These are phyloP conservation scores for Cantharis rufa DNA, from an alignment of 2,888 invertebrate species.

Conservation along the genomic window DNA sequence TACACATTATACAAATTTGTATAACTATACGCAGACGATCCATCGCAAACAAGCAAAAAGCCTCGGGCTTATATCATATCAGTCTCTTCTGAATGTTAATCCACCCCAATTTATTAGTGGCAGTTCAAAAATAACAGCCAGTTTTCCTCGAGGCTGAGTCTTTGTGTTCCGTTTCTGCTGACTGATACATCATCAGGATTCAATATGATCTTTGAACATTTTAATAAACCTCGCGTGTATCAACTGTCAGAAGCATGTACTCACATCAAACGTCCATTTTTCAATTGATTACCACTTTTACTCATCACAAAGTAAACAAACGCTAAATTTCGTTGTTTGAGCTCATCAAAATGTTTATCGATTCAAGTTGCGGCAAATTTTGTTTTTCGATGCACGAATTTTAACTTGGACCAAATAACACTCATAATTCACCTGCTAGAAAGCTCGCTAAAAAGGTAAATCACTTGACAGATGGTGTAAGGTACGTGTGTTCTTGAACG, in stretches of 20 bases:
- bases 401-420: conserved; percentile 26
- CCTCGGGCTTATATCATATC: conserved; percentile 46
- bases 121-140: conserved; percentile 54
- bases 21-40: conserved; percentile 34
- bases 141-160: conserved; percentile 49
- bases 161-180: conserved; percentile 47
- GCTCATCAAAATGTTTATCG: neutral
- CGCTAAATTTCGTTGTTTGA: neutral
- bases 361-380: neutral
- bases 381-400: conserved; percentile 24
- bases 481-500: conserved; percentile 35
- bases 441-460: conserved; percentile 48
- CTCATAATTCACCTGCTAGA: conserved; percentile 29
- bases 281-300: conserved; percentile 18
- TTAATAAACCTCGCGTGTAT: conserved; percentile 47
- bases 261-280: conserved; percentile 36
- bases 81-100: conserved; percentile 50
- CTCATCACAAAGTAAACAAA: neutral
- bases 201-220: conserved; percentile 51
- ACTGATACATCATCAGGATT: conserved; percentile 49
- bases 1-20: conserved; percentile 18
- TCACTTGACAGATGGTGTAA: conserved; percentile 48
- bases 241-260: conserved; percentile 40
- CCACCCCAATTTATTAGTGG: conserved; percentile 55
- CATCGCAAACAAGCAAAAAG: conserved; percentile 45